phyloP scores from a whole-genome alignment of 2,888 invertebrate species.

The Plebejus anna region DNA sequence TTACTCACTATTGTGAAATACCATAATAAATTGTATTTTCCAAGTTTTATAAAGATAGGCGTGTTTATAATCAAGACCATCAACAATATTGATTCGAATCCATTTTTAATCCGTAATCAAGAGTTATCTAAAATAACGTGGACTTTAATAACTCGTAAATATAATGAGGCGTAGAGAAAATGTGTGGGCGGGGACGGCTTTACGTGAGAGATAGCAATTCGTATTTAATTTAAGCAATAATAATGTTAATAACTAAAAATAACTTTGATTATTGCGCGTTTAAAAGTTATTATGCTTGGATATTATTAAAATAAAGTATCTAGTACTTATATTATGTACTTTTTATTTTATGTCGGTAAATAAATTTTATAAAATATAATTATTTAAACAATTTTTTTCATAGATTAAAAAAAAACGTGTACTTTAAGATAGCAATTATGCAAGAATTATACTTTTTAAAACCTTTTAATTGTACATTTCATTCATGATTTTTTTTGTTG shows the following conservation, averaged over 20 bases:
- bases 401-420: no score
- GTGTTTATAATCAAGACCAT: not conserved
- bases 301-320: not conserved
- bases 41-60: not conserved
- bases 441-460: no score
- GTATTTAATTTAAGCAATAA: not conserved
- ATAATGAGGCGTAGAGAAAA: constrained; percentile 48
- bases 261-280: not conserved
- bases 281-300: not conserved
- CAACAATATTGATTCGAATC: constrained; percentile 8
- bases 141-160: constrained; percentile 53
- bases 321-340: no score
- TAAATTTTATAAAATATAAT: no score
- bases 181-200: constrained; percentile 49
- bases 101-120: constrained; percentile 24
- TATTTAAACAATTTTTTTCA: no score
- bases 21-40: not conserved
- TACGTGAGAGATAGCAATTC: constrained; percentile 39
- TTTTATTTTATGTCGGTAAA: no score
- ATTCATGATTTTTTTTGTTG: no score
- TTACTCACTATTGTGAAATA: not conserved
- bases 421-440: no score
- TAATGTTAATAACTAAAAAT: not conserved
- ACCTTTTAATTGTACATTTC: no score
- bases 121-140: constrained; percentile 43